Evolutionary conservation across 2,797 vertebrate genomes (phyloP), one percentile per base, ranked within the genome.

Genomic region (Silurus lanzhouensis): DNA sequence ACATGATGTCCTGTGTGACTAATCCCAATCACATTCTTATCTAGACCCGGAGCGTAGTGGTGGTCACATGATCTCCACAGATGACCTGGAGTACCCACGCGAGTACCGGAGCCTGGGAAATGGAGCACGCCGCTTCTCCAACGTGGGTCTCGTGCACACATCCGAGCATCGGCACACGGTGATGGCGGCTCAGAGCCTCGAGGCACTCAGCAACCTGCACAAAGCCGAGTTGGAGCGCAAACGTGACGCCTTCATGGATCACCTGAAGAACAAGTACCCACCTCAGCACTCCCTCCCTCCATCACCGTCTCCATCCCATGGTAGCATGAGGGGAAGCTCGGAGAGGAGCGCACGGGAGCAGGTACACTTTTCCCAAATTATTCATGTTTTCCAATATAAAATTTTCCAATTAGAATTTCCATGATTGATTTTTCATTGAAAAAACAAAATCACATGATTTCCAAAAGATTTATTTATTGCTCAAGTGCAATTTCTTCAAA

Each of bases 221-320:
- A 99, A 99, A 92, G 97, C 93, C 0, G 98, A 99, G 90, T 97
- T 98, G 94, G 98, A 99, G 27, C 97, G 97, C 86, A 99, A 99
- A 91, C 89, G 98, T 81, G 98, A 99, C 0, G 97, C 97, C 87
- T 99, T 99, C 93, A 98, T 99, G 97, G 98, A 99, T 89, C 98
- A 99, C 91, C 96, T 99, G 90, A 99, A 99, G 95, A 99, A 94
- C 96, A 99, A 99, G 91, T 99, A 99, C 92, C 97, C 97, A 0
- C 97, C 97, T 0, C 98, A 98, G 93, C 97, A 96, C 55, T 90
- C 89, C 0, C 87, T 90, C 9, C 97, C 97, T 8, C 97, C 91
- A 19, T 98, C 95, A 66, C 97, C 89, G 90, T 99, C 89, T 25
- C 94, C 94, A 60, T 96, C 95, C 55, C 95, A 96, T 2, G 89